Percentiles rank a stretch among this genome's conserved stretches.
phyloP scores from a whole-genome alignment of 2,888 invertebrate species.

The Trachelus troglodyta region DNA sequence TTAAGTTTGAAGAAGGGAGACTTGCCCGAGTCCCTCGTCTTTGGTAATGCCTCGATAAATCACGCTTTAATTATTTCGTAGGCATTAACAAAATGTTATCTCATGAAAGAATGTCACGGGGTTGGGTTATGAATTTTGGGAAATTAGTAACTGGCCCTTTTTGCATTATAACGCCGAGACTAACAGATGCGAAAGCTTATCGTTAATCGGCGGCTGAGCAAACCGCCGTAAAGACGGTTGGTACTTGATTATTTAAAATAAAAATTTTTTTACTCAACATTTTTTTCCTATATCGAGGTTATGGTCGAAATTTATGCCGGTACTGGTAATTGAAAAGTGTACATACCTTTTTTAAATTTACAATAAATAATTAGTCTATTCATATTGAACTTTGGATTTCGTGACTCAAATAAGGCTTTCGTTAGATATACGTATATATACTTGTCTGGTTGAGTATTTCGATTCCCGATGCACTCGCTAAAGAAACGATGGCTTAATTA shows the following conservation, averaged over 20 bases:
- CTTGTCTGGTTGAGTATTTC: background rate
- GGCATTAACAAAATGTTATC: background rate
- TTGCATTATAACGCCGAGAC: background rate
- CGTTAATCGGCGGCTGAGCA: background rate
- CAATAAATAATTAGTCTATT: background rate
- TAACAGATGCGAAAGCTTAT: background rate
- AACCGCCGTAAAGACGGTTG: background rate
- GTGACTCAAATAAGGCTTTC: background rate
- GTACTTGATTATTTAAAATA: background rate
- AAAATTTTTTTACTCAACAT: background rate
- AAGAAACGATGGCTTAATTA: background rate
- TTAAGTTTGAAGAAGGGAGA: background rate
- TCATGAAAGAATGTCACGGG: background rate
- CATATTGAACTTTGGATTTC: background rate
- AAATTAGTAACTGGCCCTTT: background rate
- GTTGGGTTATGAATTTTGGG: background rate
- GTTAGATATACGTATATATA: background rate
- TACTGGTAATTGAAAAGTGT: too few species aligned
- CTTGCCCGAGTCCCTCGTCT: background rate
- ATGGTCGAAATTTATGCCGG: too few species aligned
- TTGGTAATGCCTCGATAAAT: background rate
- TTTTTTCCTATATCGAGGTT: too few species aligned
- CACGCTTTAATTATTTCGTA: background rate
- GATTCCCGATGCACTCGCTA: background rate
- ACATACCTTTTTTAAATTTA: background rate